These are phyloP conservation scores for Drosophila parthenogenetica DNA, from an alignment of 2,888 invertebrate species.

Conservation along the genomic window DNA sequence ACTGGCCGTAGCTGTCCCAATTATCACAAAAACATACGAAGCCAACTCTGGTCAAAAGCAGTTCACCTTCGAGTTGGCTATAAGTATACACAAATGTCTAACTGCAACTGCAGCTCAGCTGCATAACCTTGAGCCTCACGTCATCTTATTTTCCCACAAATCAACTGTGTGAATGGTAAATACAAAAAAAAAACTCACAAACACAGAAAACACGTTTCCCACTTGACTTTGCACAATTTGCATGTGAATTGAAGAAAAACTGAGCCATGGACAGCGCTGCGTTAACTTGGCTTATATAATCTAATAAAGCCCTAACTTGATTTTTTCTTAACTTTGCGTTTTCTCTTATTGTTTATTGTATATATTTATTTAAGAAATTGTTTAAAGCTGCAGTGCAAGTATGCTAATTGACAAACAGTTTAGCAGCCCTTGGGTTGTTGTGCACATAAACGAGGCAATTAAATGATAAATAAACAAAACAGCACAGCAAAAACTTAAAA, in stretches of 20 bases:
- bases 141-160: slow-evolving; percentile 61
- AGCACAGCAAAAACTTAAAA: slow-evolving; percentile 3
- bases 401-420: slow-evolving; percentile 28
- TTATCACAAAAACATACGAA: slow-evolving; percentile 14
- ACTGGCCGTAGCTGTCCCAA: slow-evolving; percentile 24
- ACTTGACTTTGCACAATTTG: slow-evolving; percentile 57
- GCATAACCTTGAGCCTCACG: slow-evolving; percentile 50
- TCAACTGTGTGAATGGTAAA: slow-evolving; percentile 50
- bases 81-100: slow-evolving; percentile 36
- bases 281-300: slow-evolving; percentile 34
- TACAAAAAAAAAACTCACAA: slow-evolving; percentile 20
- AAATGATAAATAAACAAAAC: slow-evolving; percentile 23
- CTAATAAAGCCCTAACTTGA: not conserved
- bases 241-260: slow-evolving; percentile 38
- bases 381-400: slow-evolving; percentile 4
- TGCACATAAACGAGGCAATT: slow-evolving; percentile 24
- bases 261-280: slow-evolving; percentile 43
- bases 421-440: not conserved
- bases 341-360: not conserved
- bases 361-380: slow-evolving; percentile 5
- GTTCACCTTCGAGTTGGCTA: slow-evolving; percentile 49
- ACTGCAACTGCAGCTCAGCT: slow-evolving; percentile 38
- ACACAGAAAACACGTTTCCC: slow-evolving; percentile 61
- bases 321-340: not conserved
- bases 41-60: slow-evolving; percentile 31